These are phyloP conservation scores for Denticeps clupeoides DNA, from an alignment of 2,797 vertebrate genomes.

Conservation along the genomic window DNA sequence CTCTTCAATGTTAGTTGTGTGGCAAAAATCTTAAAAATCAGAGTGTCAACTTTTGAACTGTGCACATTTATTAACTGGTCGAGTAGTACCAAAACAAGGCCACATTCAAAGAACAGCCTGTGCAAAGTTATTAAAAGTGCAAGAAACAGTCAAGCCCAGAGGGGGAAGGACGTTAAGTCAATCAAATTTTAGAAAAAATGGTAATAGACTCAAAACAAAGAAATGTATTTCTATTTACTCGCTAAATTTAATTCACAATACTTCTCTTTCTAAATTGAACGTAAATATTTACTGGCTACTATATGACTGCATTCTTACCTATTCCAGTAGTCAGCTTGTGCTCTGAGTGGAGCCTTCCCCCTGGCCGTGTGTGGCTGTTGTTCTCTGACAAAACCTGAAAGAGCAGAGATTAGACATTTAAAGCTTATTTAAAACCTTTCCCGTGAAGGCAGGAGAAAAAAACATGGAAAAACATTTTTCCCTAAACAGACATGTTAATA, in stretches of 20 bases:
- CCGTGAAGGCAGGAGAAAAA: slow-evolving; percentile 25
- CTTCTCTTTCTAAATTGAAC: no score
- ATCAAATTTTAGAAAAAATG: no score
- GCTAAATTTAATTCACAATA: no score
- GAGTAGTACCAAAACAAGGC: slow-evolving; percentile 29
- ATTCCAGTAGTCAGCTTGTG: slow-evolving; percentile 69
- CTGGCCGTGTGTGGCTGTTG: slow-evolving; percentile 61
- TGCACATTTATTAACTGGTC: slow-evolving; percentile 31
- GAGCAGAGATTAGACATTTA: no score
- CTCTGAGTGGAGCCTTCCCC: slow-evolving; percentile 66
- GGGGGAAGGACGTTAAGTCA: no score
- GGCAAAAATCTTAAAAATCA: slow-evolving; percentile 47
- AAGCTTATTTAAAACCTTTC: no score
- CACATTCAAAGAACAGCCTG: slow-evolving; percentile 30
- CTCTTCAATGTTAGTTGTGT: slow-evolving; percentile 46
- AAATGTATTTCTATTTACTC: no score
- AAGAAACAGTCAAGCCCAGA: background rate
- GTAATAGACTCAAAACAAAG: no score
- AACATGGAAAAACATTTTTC: slow-evolving; percentile 42
- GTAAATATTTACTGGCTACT: no score
- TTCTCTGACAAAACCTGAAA: slow-evolving; percentile 72
- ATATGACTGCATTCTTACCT: no score
- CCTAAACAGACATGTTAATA: slow-evolving; percentile 72
- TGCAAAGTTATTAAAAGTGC: slow-evolving; percentile 22
- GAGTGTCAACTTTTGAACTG: slow-evolving; percentile 19